phyloP scores from a whole-genome alignment of 2,113 vertebrate genomes.

The Corythaeola cristata region DNA sequence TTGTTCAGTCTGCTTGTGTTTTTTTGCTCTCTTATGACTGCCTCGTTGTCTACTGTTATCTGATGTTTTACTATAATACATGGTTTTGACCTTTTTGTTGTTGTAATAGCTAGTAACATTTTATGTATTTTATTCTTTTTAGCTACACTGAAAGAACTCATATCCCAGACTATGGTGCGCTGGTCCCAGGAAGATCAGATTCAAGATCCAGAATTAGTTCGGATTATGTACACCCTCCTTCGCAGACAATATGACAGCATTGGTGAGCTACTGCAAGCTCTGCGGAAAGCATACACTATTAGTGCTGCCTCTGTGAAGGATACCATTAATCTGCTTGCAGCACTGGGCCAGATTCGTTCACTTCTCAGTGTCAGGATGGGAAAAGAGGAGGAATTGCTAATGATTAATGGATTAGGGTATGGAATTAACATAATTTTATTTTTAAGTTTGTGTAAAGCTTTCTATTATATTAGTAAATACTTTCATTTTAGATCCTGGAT shows the following conservation, averaged over 20 bases:
- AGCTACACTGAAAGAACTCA: slow-evolving; percentile 95
- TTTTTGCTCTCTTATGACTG: not conserved
- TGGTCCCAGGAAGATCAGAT: slow-evolving; percentile 97
- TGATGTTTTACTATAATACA: not conserved
- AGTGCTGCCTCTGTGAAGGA: slow-evolving; percentile 91
- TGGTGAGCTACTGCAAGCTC: slow-evolving; percentile 91
- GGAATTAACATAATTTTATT: slow-evolving; percentile 20
- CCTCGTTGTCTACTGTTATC: not conserved
- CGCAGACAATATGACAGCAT: slow-evolving; percentile 96
- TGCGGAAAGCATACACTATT: slow-evolving; percentile 95
- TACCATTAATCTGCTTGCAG: slow-evolving; percentile 90
- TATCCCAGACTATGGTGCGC: slow-evolving; percentile 95
- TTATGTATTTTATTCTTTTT: not conserved
- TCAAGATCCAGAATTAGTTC: slow-evolving; percentile 92
- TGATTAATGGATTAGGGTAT: slow-evolving; percentile 96
- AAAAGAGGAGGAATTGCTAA: slow-evolving; percentile 95
- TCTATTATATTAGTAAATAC: not conserved
- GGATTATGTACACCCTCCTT: slow-evolving; percentile 95
- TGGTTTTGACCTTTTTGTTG: not conserved
- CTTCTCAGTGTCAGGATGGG: slow-evolving; percentile 97
- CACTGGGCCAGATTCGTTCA: slow-evolving; percentile 94
- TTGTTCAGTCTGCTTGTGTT: not conserved
- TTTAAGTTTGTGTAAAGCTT: not conserved
- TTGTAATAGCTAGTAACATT: not conserved
- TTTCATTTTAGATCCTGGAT: not conserved